Evolutionary conservation across 2,113 vertebrate species (phyloP).

Genomic region (Xiphophorus couchianus): DNA sequence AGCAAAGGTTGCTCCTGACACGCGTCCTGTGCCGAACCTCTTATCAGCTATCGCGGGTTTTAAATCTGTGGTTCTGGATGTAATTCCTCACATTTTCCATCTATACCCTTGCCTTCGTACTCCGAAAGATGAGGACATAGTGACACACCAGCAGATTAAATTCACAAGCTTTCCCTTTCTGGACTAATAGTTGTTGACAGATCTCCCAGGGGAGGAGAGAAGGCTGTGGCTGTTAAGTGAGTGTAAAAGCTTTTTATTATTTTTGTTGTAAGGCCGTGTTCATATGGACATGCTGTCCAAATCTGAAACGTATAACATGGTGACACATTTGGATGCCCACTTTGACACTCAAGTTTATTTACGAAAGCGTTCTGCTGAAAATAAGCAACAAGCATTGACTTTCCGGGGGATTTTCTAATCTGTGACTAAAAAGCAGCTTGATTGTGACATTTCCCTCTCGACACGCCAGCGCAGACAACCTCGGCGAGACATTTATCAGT

Average conservation of each 20-base stretch:
- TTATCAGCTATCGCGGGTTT: not conserved
- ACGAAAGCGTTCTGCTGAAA: not conserved
- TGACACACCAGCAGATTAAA: not conserved
- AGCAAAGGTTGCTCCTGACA: not conserved
- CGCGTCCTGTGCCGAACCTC: not conserved
- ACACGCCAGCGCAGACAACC: slow-evolving; percentile 5
- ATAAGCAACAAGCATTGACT: not conserved
- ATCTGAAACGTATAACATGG: not conserved
- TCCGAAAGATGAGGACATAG: not conserved
- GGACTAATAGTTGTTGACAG: not conserved
- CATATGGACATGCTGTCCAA: not conserved
- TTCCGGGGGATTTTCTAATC: not conserved
- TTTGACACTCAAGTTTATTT: not conserved
- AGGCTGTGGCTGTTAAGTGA: not conserved
- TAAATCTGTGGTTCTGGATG: not conserved
- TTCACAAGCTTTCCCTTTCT: not conserved
- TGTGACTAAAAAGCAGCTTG: slow-evolving; percentile 3
- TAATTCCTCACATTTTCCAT: not conserved
- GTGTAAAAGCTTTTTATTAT: not conserved
- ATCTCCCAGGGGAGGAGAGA: not conserved
- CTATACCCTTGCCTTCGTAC: not conserved
- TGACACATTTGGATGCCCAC: not conserved
- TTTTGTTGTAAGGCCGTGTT: not conserved
- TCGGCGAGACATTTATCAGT: slow-evolving; percentile 10
- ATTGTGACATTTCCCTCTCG: slow-evolving; percentile 21